Evolutionary conservation across 2,113 vertebrate genomes (phyloP), one percentile per base, ranked within the genome.

Genomic region (Ailuropoda melanoleuca): DNA sequence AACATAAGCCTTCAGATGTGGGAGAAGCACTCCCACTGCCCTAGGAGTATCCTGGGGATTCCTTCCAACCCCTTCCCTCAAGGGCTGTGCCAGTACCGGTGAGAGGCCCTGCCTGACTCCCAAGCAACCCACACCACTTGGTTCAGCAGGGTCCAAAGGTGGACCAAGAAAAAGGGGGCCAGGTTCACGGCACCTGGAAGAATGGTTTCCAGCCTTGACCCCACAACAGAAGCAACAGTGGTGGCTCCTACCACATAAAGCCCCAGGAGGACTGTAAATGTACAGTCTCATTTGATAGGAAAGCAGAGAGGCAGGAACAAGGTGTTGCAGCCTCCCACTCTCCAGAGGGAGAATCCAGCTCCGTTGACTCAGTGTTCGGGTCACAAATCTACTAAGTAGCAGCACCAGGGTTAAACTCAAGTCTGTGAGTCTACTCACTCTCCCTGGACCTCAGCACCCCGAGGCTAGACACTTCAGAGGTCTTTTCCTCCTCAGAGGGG

Each of bases 401-500:
- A 90, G 29, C 68, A 70, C n/a, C 39, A 77, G 12, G 29, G 53
- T n/a, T 48, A 60, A 70, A 62, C 14, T 84, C 50, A 12, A 34
- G 50, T 53, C 46, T 3, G 31, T 1, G 0, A 12, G 7, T 66
- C 46, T 34, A n/a, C 58, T 29, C 0, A 0, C n/a, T 62, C 19
- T 43, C 56, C 46, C 62, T 46, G 77, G 78, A 53, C 72, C 50
- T 89, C 72, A 50, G 84, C 18, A 48, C 24, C 50, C 68, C 37
- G 9, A 50, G 53, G 50, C 48, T 68, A 4, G 31, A 81, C 19
- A 37, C 58, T 46, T 0, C 70, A 10, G 55, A 50, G 43, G 37
- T 14, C 50, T 50, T 37, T 72, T 34, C 81, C 50, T 15, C 53
- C 37, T 78, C 21, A 3, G 55, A 64, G 3, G 8, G 0, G 19